These are phyloP conservation scores for Drosophila pachea DNA, from an alignment of 1,140 invertebrate species.

Conservation along the genomic window DNA sequence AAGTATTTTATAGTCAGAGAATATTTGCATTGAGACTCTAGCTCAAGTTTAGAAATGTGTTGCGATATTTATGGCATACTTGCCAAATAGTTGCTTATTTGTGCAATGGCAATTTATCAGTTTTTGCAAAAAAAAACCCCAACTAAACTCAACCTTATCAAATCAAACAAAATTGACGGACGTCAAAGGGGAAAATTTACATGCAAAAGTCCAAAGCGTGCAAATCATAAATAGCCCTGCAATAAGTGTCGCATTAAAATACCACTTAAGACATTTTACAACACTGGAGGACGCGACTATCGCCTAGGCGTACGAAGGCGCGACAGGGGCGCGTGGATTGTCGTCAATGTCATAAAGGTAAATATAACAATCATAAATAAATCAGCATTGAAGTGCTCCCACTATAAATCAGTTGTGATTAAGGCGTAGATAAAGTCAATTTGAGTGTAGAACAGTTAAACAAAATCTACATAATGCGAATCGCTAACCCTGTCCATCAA, in stretches of 20 bases:
- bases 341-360: slow-evolving; percentile 3
- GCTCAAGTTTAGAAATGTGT: too few relatives aligned
- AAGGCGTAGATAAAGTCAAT: slow-evolving; percentile 32
- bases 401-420: slow-evolving; percentile 53
- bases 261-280: slow-evolving; percentile 27
- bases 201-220: background rate
- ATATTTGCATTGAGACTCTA: background rate
- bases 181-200: background rate
- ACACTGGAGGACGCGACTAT: slow-evolving; percentile 28
- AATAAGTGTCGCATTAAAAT: slow-evolving; percentile 14
- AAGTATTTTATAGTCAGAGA: background rate
- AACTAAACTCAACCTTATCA: background rate
- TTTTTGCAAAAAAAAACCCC: background rate
- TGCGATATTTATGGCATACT: too few relatives aligned
- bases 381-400: slow-evolving; percentile 56
- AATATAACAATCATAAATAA: slow-evolving; percentile 51
- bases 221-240: slow-evolving; percentile 11
- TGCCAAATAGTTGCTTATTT: background rate
- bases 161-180: background rate
- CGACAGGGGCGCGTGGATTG: background rate
- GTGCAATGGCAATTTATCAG: background rate
- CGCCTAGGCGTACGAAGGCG: slow-evolving; percentile 52
- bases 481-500: slow-evolving; percentile 23
- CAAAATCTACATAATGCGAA: background rate
- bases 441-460: background rate